Evolutionary conservation across 92 coral and sea anemone species (phyloP).

Genomic region (Porites lobata): DNA sequence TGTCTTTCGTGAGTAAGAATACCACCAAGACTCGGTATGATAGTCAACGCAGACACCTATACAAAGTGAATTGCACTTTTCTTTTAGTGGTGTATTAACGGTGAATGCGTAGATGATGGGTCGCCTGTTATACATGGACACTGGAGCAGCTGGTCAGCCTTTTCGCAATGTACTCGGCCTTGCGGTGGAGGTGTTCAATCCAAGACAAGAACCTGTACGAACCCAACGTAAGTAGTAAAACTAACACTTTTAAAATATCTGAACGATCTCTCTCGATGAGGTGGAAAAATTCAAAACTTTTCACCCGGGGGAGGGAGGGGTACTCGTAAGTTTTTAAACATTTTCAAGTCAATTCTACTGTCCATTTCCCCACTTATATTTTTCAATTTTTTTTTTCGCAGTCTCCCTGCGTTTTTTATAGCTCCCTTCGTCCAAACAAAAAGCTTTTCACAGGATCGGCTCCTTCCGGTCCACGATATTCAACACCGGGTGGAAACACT

Average conservation of each 20-base stretch:
- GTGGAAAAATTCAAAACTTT: background rate
- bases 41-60: background rate
- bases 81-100: constrained; percentile 89
- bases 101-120: constrained; percentile 88
- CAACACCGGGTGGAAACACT: too few relatives aligned
- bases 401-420: background rate
- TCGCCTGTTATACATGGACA: constrained; percentile 75
- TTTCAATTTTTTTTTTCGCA: too few relatives aligned
- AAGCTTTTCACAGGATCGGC: background rate
- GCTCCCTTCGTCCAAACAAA: background rate
- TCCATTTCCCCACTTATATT: too few relatives aligned
- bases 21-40: too few relatives aligned
- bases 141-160: constrained; percentile 84
- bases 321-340: too few relatives aligned
- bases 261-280: too few relatives aligned
- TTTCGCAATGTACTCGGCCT: constrained; percentile 70
- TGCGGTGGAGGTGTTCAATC: constrained; percentile 89
- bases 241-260: too few relatives aligned
- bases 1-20: too few relatives aligned
- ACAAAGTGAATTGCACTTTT: background rate
- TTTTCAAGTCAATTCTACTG: too few relatives aligned
- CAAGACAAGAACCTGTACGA: constrained; percentile 79
- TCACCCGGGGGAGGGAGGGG: background rate
- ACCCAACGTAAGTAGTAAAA: constrained; percentile 71
- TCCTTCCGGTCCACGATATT: too few relatives aligned